Evolutionary conservation across 92 coral and sea anemone species (phyloP), one percentile per base, ranked within the genome.

Genomic region (Zoanthus sociatus): DNA sequence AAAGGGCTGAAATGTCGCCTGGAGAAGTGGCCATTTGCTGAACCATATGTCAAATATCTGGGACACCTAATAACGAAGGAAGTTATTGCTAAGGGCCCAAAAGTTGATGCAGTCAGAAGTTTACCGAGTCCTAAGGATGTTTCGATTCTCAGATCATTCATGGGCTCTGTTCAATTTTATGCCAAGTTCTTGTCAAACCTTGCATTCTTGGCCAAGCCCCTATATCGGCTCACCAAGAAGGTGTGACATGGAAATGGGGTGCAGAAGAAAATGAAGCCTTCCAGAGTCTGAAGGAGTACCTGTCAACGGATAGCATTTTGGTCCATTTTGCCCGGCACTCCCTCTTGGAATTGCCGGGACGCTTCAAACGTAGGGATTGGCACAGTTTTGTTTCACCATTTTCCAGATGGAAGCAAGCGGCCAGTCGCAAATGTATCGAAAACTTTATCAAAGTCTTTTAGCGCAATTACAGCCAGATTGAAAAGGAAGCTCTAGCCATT

Each of bases 391-490:
- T 26, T 26, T 26, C 73, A 82, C 50, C 76, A 54, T 13, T 82
- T 15, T 15, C 18, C 69, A 1, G 0, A 82, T 63, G 71, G 71
- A 0, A 37, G 55, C 5, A 56, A 82, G 30, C 72, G 76, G 1
- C 86, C 86, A 60, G 63, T 82, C 53, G 77, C 77, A 9, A 83
- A 83, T 45, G 64, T n/a, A 13, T 83, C 87, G 3, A 83, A 83
- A 45, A 83, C 87, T 14, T 73, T 64, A 16, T 66, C 78, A 1
- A 18, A 1, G 15, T 1, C 77, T 61, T n/a, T n/a, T 78, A 83
- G 46, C 50, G 87, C 67, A 64, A 50, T 0, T 83, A 68, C 76
- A 83, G 87, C 30, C 87, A 83, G 66, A 83, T 83, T 3, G 76
- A 60, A 47, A 82, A 63, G 74, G 86, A 82, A 26, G 86, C 76